Evolutionary conservation across 1,140 invertebrate species (phyloP).

Genomic region (Heliconius himera): DNA sequence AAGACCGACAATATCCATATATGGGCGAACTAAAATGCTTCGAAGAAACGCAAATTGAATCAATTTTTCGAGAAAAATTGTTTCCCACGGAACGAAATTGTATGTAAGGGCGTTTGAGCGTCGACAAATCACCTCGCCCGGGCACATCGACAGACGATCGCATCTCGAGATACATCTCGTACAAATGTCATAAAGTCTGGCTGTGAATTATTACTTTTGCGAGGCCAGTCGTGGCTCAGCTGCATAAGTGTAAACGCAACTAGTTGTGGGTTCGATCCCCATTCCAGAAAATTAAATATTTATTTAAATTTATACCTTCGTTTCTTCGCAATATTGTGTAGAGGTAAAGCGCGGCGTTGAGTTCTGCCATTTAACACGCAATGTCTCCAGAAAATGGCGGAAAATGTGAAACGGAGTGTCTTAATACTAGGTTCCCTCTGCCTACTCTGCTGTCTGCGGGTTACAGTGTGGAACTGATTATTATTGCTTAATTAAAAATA

Average conservation of each 20-base stretch:
- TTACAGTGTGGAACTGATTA: too few species aligned
- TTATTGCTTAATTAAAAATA: too few species aligned
- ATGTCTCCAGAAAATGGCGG: neutral
- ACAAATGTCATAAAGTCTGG: constrained; percentile 1
- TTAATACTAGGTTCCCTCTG: too few species aligned
- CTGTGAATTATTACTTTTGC: too few species aligned
- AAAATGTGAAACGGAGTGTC: too few species aligned
- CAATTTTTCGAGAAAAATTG: constrained; percentile 10
- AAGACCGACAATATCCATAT: constrained; percentile 9
- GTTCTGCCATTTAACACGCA: neutral
- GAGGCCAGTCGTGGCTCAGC: too few species aligned
- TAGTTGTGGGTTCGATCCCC: neutral
- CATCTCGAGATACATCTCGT: neutral
- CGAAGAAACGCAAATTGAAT: constrained; percentile 14
- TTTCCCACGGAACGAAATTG: constrained; percentile 8
- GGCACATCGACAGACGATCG: constrained; percentile 3
- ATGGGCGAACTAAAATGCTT: constrained; percentile 3
- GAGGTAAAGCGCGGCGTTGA: neutral
- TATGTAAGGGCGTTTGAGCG: constrained; percentile 3
- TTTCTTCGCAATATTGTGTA: neutral
- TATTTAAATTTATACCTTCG: neutral
- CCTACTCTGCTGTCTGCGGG: too few species aligned
- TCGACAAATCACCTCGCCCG: constrained; percentile 1
- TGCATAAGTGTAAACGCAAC: neutral
- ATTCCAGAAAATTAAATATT: neutral